Evolutionary conservation across 1,140 invertebrate species (phyloP).

Genomic region (Drosophila lowei): DNA sequence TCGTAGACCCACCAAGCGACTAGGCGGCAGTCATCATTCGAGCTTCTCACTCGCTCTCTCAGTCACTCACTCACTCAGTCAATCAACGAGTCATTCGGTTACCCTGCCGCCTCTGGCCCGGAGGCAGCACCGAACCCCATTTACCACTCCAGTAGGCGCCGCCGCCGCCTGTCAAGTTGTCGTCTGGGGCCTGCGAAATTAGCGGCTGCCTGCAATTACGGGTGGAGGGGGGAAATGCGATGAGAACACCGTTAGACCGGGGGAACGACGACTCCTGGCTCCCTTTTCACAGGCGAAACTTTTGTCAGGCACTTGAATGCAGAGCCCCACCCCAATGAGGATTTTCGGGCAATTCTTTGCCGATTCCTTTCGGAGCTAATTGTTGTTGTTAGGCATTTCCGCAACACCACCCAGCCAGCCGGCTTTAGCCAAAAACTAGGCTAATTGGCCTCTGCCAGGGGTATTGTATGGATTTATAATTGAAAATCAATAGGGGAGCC

Average conservation of each 20-base stretch:
- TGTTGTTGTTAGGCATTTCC: slow-evolving; percentile 74
- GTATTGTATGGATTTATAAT: slow-evolving; percentile 77
- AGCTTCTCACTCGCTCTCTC: slow-evolving; percentile 37
- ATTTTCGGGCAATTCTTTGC: slow-evolving; percentile 44
- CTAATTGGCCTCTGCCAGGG: slow-evolving; percentile 64
- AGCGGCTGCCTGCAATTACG: slow-evolving; percentile 67
- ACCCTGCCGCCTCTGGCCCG: slow-evolving; percentile 9
- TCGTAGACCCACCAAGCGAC: too few species aligned
- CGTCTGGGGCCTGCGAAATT: slow-evolving; percentile 71
- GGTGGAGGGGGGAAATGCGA: slow-evolving; percentile 17
- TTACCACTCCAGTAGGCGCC: not conserved
- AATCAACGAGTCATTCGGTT: slow-evolving; percentile 58
- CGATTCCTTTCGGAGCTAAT: slow-evolving; percentile 30
- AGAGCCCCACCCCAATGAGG: slow-evolving; percentile 30
- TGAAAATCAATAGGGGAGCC: slow-evolving; percentile 73
- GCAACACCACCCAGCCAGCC: not conserved
- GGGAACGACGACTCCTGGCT: not conserved
- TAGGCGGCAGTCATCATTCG: slow-evolving; percentile 37
- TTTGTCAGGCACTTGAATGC: slow-evolving; percentile 40
- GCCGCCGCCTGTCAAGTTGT: slow-evolving; percentile 66
- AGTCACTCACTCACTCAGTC: slow-evolving; percentile 45
- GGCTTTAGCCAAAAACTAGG: slow-evolving; percentile 52
- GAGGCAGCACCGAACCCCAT: slow-evolving; percentile 1
- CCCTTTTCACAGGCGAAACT: slow-evolving; percentile 11
- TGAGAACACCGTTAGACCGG: slow-evolving; percentile 44